Conservation (phyloP, 2,113 vertebrate species). For the Muntiacus muntjak region DNA sequence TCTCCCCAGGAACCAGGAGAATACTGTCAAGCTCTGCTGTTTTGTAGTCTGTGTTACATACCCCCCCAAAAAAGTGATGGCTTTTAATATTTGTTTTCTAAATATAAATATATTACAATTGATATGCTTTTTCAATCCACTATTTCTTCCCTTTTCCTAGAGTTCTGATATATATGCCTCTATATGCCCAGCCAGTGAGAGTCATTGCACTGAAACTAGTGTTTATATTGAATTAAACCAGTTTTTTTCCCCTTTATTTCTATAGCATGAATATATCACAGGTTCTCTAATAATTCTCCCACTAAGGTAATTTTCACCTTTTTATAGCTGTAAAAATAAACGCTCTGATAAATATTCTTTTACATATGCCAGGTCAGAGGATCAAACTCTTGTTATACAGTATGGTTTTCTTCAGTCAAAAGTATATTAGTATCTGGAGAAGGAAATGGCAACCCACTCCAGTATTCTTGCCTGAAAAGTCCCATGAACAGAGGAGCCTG, state of each 20-base stretch:
- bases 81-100: constrained; percentile 28
- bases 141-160: neutral
- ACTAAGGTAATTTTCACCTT: neutral
- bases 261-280: neutral
- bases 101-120: neutral
- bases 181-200: neutral
- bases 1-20: neutral
- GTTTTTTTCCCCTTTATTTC: neutral
- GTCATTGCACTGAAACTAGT: neutral
- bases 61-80: neutral
- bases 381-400: neutral
- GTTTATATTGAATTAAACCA: constrained; percentile 7
- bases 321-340: neutral
- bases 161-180: neutral
- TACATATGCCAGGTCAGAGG: neutral
- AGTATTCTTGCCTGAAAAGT: neutral
- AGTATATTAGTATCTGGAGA: neutral
- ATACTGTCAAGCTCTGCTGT: neutral
- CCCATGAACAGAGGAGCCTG: neutral
- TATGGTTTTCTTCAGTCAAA: neutral
- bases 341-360: neutral
- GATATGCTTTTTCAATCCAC: neutral
- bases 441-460: neutral
- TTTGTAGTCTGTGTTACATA: neutral
- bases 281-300: neutral